Evolutionary conservation across 23 tunicate species (phyloP), one percentile per base, ranked within the genome.

Genomic region (Ascidia mentula): DNA sequence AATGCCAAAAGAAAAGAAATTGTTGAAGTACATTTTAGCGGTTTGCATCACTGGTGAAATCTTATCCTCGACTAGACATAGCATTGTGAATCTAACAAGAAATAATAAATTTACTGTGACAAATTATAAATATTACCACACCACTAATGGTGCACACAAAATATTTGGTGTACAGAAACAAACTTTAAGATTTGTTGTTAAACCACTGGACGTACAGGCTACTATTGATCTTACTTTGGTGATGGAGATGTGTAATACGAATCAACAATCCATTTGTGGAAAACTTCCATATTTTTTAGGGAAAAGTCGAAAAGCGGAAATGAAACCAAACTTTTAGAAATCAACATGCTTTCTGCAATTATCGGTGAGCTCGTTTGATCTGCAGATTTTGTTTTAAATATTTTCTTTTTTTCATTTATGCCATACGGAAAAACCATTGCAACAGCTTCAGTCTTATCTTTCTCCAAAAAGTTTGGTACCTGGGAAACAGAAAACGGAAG

Each of bases 201-300:
- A 42, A 42, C 15, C 12, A 15, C 53, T 42, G 15, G n/a, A n/a
- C n/a, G n/a, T n/a, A 5, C 26, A 1, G n/a, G 38, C 13, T 36
- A 5, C 6, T 2, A 5, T 30, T 36, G n/a, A 31, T 77, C 97
- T 59, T 65, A 92, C 97, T 65, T 84, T 4, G 89, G 77, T 39
- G 94, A 87, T 34, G 71, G 69, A 1, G 83, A 78, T 35, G 84
- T 38, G 76, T 93, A 93, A 71, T 80, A 93, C 7, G 88, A 40
- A 12, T 75, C 32, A 7, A 93, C 77, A 40, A 93, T 73, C 93
- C 93, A 93, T 24, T 93, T 82, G 46, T 88, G 87, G 42, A 93
- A 93, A 13, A 37, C 33, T 39, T 84, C 38, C 86, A 79, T 80
- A n/a, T 70, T 42, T 37, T 60, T 79, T 26, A 40, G 71, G 31